Base-by-base conservation (phyloP, 2,113 vertebrate genomes). In the Etia nguti region DNA sequence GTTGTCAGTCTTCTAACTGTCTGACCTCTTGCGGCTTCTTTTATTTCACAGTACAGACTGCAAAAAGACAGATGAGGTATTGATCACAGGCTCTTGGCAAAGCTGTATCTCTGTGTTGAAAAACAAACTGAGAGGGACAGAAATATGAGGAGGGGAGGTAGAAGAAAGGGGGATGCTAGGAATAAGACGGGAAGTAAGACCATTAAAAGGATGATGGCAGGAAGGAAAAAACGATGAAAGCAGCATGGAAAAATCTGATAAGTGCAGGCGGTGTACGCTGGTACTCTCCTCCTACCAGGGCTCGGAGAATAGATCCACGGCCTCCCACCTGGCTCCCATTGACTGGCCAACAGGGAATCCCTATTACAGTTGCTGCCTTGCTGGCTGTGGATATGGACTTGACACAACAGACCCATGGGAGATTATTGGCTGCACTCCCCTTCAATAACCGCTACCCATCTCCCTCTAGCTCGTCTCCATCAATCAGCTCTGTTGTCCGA, bases 371-470 rank as follows among this genome's bases (percentile, higher is more conserved):
- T 62, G 85, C 81, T 80, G 77, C 86, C 92, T 89, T 87, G 92
- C 92, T 84, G 92, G 79, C 89, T 77, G 84, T 81, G 87, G 88
- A 90, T 90, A 83, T 86, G 86, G 87, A 88, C 90, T 89, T 89
- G 90, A 93, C 90, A 91, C 86, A 89, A 86, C 62, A 20, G 86
- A 92, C 86, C 90, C 82, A 43, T 24, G 75, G 85, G 92, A 91
- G 86, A 89, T 89, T 90, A 93, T 86, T 91, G 93, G 83, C 90
- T 88, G 75, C 82, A 82, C 90, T 92, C 80, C 91, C 70, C 88
- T 89, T 91, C 92, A 92, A 93, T 90, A 91, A 91, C 85, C 4
- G 22, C 93, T 20, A 79, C 86, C 85, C 86, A 77, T 88, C 90
- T 90, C 73, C 84, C 62, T 60, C 80, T 5, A 29, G 82, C 83